phyloP scores from a whole-genome alignment of 2,113 vertebrate genomes.

The Bubo bubo region DNA sequence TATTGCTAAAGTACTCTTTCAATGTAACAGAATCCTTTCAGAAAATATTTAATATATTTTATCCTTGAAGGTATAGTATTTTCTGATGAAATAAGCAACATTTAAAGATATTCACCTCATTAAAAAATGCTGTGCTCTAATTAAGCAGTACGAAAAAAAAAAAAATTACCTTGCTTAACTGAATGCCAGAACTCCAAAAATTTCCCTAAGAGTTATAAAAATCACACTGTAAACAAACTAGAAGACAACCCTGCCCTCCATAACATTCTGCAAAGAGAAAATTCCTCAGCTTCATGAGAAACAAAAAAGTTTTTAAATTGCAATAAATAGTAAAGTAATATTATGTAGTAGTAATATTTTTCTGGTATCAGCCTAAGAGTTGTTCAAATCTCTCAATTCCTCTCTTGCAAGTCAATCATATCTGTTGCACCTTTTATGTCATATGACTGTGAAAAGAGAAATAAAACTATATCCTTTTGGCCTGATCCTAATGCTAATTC shows the following conservation, averaged over 20 bases:
- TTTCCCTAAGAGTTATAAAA: not conserved
- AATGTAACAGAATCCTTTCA: not conserved
- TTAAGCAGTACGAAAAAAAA: not conserved
- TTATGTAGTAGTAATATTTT: not conserved
- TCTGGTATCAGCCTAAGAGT: not conserved
- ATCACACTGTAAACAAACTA: not conserved
- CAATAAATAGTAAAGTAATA: not conserved
- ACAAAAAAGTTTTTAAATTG: not conserved
- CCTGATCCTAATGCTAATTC: no score
- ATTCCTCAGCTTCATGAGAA: not conserved
- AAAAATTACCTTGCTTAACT: not conserved
- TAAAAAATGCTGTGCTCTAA: not conserved
- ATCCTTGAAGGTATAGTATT: not conserved
- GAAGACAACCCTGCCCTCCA: not conserved
- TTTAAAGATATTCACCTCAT: not conserved
- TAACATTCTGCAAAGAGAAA: not conserved
- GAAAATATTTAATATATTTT: conserved; percentile 16
- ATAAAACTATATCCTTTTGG: no score
- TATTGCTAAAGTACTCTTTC: not conserved
- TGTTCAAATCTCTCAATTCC: not conserved
- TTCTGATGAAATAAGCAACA: conserved; percentile 47
- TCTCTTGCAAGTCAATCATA: not conserved
- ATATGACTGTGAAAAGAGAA: no score
- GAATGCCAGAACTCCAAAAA: not conserved
- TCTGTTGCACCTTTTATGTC: no score